Evolutionary conservation across 2,888 invertebrate genomes (phyloP).

Genomic region (Nemotelus nigrinus): DNA sequence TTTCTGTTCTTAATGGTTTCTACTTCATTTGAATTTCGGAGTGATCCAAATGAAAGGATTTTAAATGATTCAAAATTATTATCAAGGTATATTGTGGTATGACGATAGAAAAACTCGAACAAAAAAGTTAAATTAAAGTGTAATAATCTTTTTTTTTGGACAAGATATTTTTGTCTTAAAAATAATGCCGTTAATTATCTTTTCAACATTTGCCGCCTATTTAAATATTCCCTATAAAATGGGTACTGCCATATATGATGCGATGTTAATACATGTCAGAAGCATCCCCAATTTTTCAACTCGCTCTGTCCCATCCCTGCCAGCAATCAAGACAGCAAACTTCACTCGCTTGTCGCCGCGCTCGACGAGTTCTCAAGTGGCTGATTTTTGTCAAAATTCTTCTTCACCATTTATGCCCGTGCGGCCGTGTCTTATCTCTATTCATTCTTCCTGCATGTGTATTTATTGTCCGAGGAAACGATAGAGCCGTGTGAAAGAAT

Average conservation of each 20-base stretch:
- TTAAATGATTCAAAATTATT: too few relatives aligned
- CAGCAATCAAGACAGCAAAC: neutral
- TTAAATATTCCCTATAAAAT: neutral
- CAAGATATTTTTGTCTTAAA: too few relatives aligned
- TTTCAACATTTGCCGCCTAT: neutral
- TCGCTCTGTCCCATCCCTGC: neutral
- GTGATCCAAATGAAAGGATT: too few relatives aligned
- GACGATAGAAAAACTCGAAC: too few relatives aligned
- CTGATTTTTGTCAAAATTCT: conserved; percentile 40
- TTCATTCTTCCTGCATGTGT: conserved; percentile 43
- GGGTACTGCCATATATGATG: neutral
- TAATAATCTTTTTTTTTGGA: too few relatives aligned
- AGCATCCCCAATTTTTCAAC: neutral
- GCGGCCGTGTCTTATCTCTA: conserved; percentile 24
- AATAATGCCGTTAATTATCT: too few relatives aligned
- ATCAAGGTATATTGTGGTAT: too few relatives aligned
- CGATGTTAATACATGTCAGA: neutral
- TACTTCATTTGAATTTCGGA: too few relatives aligned
- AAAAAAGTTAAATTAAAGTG: too few relatives aligned
- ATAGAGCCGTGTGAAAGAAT: conserved; percentile 30
- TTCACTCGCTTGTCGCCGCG: conserved; percentile 34
- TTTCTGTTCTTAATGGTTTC: too few relatives aligned
- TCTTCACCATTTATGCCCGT: conserved; percentile 44
- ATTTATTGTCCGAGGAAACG: conserved; percentile 42
- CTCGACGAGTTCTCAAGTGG: conserved; percentile 25